Evolutionary conservation across 2,888 invertebrate species (phyloP), one percentile per base, ranked within the genome.

Genomic region (Philonicus albiceps): DNA sequence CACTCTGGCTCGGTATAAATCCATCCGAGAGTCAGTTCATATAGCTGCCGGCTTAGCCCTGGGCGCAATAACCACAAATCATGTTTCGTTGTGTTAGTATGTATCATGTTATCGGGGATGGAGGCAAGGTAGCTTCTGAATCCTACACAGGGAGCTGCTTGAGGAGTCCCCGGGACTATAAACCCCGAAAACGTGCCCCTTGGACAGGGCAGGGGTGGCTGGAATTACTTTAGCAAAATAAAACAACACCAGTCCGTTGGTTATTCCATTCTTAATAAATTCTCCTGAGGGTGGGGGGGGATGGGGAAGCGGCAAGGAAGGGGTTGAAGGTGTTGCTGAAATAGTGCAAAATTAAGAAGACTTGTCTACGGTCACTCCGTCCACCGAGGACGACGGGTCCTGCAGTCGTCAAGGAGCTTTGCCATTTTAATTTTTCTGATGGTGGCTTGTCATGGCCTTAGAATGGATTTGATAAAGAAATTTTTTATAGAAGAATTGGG

Each of bases 21-120:
- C 88, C 87, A 87, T 87, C 86, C 85, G 81, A 88, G 87, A 87
- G 87, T 88, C 87, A 86, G 87, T 86, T 85, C 84, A 87, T 87
- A 88, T 86, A 87, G 88, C 86, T 87, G 53, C 72, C 37, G 85
- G 88, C 87, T 87, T 86, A 87, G 87, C 86, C 86, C 85, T 86
- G 72, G 75, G 75, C 76, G 49, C 86, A 86, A 86, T 86, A 86
- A 86, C 86, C 76, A 86, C 86, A 86, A 86, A 86, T 86, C 86
- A 86, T 86, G 43, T 84, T 73, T 78, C 64, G 76, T 86, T 78
- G 64, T 86, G 86, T 78, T 64, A 16, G 78, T 86, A 76, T 75
- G 85, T 75, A 75, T 55, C 75, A 85, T 85, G 85, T 85, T 85
- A 76, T 85, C 34, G 5, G 37, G 34, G 74, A 2, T 3, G 11